phyloP scores from a whole-genome alignment of 2,113 vertebrate genomes.

The human region GRCh38 chr9:119615001-119615500 shows the following conservation, averaged over 20 bases:
- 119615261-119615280: not conserved
- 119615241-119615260: not conserved
- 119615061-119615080: constrained; percentile 34
- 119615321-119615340: not conserved
- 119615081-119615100: constrained; percentile 34
- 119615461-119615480: not conserved
- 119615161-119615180: constrained; percentile 37
- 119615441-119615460: not conserved
- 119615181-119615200: constrained; percentile 12
- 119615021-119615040: not conserved
- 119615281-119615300: not conserved
- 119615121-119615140: constrained; percentile 50
- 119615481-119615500: not conserved
- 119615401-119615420: not conserved
- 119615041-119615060: not conserved
- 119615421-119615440: constrained; percentile 17
- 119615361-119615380: not conserved
- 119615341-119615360: not conserved
- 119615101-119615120: not conserved
- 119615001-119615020: not conserved
- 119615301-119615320: not conserved
- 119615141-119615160: constrained; percentile 50
- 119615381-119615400: not conserved
- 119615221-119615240: not conserved
- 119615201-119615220: constrained; percentile 7